Base-by-base conservation (phyloP, 2,888 invertebrate genomes). In the Nomada fucata region DNA sequence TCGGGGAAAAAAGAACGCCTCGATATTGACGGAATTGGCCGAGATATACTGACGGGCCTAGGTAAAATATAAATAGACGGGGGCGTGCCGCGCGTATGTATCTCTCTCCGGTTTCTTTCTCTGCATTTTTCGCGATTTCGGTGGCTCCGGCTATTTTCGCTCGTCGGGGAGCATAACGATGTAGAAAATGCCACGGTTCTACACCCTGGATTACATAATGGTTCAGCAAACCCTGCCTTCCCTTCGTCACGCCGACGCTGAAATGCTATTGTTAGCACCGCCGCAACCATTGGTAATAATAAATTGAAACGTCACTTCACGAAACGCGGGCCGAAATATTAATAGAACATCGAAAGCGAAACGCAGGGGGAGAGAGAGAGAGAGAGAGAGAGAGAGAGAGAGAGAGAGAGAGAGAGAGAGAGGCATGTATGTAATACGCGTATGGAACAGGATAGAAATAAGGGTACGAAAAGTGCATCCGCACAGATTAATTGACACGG, bases 291-390 rank as follows among this genome's bases (percentile, higher is more conserved):
- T 79, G 89, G 89, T 92, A 92, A 93, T 93, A 92, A 93, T 93
- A 93, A 92, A 92, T 92, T 88, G 88, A 90, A 90, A 91, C 90
- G 89, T 89, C 89, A 90, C 91, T 91, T 89, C 90, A 90, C 85
- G 91, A 92, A 92, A 91, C 90, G 85, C 93, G 88, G 93, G 92
- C 92, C 92, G 92, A 89, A 82, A 88, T 93, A 93, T 93, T 92
- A 92, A 92, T 93, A 92, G 92, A 88, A 65, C 84, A 50, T 69
- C 67, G 75, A 67, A 70, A 84, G 75, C 70, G 80, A 84, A 67
- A 71, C 26, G 47, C 47, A 47, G 47, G 11, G 47, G 3, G 47
- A 47, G 47, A 47, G 13, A 47, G 47, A 47, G 73, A 67, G 74
- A 75, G 84, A 69, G 73, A 15, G 47, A 47, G 47, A 47, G 13